phyloP scores from a whole-genome alignment of 2,113 vertebrate genomes.

The Beaufortia kweichowensis region DNA sequence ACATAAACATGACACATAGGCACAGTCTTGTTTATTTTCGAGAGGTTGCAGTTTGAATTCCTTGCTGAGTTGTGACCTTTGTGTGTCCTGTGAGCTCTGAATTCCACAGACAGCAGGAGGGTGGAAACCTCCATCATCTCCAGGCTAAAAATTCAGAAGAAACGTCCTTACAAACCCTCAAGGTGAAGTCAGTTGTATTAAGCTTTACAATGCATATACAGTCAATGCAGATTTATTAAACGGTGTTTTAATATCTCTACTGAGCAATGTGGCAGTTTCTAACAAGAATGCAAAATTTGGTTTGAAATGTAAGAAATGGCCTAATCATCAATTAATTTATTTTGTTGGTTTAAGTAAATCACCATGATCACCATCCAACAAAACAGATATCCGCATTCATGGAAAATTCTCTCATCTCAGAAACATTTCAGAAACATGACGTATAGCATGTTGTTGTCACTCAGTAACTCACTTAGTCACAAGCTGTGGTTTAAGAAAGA shows the following conservation, averaged over 20 bases:
- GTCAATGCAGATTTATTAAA: no score
- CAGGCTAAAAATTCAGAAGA: conserved; percentile 25
- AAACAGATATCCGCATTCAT: background rate
- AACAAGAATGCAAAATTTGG: no score
- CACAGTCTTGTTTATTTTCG: conserved; percentile 66
- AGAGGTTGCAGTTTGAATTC: conserved; percentile 48
- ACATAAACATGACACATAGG: conserved; percentile 31
- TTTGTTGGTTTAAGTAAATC: no score
- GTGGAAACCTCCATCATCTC: conserved; percentile 48
- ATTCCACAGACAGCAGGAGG: conserved; percentile 52
- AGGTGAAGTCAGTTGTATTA: background rate
- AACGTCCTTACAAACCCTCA: conserved; percentile 32
- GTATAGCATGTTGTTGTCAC: background rate
- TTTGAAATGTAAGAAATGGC: no score
- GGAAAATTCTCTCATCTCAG: background rate
- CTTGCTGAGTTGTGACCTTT: conserved; percentile 61
- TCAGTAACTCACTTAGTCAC: background rate
- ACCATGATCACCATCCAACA: no score
- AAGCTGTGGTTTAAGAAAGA: conserved; percentile 10
- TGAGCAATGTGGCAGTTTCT: background rate
- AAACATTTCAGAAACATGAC: background rate
- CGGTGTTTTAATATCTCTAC: no score
- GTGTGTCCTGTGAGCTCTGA: conserved; percentile 27
- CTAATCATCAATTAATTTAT: background rate
- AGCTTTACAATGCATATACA: background rate